phyloP scores from a whole-genome alignment of 2,888 invertebrate genomes.

The Lampropteryx suffumata region DNA sequence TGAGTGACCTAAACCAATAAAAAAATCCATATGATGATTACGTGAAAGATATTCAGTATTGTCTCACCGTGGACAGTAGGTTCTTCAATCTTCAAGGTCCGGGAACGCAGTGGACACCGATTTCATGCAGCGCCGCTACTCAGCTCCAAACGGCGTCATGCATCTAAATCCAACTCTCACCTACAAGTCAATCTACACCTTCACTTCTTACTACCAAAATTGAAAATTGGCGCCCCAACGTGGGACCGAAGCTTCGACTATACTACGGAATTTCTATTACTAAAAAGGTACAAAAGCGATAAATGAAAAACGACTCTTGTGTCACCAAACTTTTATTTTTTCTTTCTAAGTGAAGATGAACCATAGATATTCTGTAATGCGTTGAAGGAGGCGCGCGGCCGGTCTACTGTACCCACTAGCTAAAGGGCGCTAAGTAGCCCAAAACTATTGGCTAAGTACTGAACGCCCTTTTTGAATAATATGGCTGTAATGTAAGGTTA shows the following conservation, averaged over 20 bases:
- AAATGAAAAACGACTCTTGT: slow-evolving; percentile 81
- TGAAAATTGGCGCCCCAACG: slow-evolving; percentile 59
- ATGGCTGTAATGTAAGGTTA: too few relatives aligned
- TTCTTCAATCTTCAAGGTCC: slow-evolving; percentile 45
- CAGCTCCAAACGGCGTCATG: slow-evolving; percentile 62
- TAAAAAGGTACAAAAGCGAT: slow-evolving; percentile 73
- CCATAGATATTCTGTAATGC: slow-evolving; percentile 69
- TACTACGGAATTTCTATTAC: slow-evolving; percentile 56
- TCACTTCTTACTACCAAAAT: slow-evolving; percentile 25
- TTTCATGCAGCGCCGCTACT: slow-evolving; percentile 67
- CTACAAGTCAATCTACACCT: slow-evolving; percentile 40
- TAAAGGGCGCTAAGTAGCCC: slow-evolving; percentile 58
- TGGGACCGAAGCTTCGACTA: slow-evolving; percentile 68
- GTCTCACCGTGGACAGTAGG: slow-evolving; percentile 49
- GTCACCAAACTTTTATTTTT: slow-evolving; percentile 74
- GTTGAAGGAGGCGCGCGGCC: slow-evolving; percentile 74
- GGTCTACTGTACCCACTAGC: slow-evolving; percentile 61
- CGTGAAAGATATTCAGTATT: slow-evolving; percentile 42
- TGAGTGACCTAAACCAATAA: too few relatives aligned
- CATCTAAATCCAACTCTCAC: slow-evolving; percentile 61
- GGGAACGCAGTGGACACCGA: slow-evolving; percentile 44
- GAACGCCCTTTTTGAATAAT: slow-evolving; percentile 30
- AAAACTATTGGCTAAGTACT: slow-evolving; percentile 46
- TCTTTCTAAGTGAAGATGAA: slow-evolving; percentile 79
- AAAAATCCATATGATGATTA: neutral